These are phyloP conservation scores for Diorhabda elongata DNA, from an alignment of 1,140 invertebrate genomes.

Conservation along the genomic window DNA sequence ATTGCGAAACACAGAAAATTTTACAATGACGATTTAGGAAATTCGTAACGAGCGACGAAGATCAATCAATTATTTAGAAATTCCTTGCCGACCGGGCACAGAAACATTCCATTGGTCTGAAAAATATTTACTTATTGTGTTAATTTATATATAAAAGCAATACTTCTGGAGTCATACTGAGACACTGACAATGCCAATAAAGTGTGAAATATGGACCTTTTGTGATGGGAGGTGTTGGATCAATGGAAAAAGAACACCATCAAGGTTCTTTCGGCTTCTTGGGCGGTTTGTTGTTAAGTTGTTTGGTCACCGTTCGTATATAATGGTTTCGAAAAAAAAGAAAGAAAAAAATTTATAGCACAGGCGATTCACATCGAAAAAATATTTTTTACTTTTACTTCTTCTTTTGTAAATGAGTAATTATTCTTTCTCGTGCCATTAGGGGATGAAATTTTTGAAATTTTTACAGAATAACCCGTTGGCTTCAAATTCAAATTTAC, in stretches of 20 bases:
- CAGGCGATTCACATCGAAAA: conserved; percentile 3
- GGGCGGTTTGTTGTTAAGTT: conserved; percentile 14
- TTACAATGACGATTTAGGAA: too few species aligned
- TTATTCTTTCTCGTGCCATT: too few species aligned
- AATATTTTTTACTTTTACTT: too few species aligned
- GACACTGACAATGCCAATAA: conserved; percentile 19
- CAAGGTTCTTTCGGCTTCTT: conserved; percentile 16
- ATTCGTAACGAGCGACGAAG: background rate
- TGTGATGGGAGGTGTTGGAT: conserved; percentile 18
- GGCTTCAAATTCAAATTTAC: too few species aligned
- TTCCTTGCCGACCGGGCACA: background rate
- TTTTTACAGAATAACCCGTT: too few species aligned
- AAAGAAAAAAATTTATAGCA: conserved; percentile 6
- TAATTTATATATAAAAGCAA: conserved; percentile 1
- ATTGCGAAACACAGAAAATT: too few species aligned
- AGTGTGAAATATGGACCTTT: conserved; percentile 20
- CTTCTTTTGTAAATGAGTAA: too few species aligned
- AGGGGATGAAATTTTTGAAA: too few species aligned
- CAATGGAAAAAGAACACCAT: conserved; percentile 13
- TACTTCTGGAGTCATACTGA: conserved; percentile 6
- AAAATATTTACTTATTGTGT: conserved; percentile 3
- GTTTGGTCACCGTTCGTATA: background rate
- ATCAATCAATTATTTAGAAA: conserved; percentile 1
- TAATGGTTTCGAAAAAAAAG: background rate
- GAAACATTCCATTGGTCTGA: background rate